Evolutionary conservation across 1,140 invertebrate genomes (phyloP).

Genomic region (Leguminivora glycinivorella): DNA sequence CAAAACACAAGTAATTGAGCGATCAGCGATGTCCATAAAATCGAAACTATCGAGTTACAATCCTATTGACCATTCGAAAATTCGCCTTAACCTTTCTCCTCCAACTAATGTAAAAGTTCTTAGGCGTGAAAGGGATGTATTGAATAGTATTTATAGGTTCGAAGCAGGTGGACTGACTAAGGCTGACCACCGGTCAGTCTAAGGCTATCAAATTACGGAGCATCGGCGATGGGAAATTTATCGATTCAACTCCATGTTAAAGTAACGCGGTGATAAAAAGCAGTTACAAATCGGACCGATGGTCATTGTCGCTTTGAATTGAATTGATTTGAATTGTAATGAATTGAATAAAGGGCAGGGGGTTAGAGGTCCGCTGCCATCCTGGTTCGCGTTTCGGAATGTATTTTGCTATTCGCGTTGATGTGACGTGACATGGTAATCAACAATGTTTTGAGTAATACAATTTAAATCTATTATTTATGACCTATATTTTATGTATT

Average conservation of each 20-base stretch:
- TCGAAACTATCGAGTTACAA: conserved; percentile 64
- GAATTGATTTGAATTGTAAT: conserved; percentile 68
- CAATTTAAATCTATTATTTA: conserved; percentile 7
- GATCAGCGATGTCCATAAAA: conserved; percentile 57
- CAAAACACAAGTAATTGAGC: conserved; percentile 68
- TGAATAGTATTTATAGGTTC: conserved; percentile 37
- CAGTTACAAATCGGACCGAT: conserved; percentile 43
- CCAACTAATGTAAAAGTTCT: conserved; percentile 21
- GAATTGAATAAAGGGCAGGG: conserved; percentile 45
- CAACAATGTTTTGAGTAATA: neutral
- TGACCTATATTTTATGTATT: neutral
- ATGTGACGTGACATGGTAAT: neutral
- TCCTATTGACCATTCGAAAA: conserved; percentile 45
- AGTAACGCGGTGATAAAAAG: conserved; percentile 52
- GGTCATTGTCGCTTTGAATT: conserved; percentile 48
- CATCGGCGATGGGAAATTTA: conserved; percentile 58
- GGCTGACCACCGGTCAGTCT: conserved; percentile 61
- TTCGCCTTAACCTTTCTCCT: conserved; percentile 34
- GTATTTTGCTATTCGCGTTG: conserved; percentile 8
- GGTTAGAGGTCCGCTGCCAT: conserved; percentile 50
- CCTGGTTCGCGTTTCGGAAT: conserved; percentile 33
- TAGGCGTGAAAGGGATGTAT: conserved; percentile 33
- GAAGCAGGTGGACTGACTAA: conserved; percentile 51
- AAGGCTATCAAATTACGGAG: conserved; percentile 57
- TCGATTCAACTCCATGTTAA: conserved; percentile 39